phyloP scores from a whole-genome alignment of 1,140 invertebrate genomes.

The Monomorium pharaonis region DNA sequence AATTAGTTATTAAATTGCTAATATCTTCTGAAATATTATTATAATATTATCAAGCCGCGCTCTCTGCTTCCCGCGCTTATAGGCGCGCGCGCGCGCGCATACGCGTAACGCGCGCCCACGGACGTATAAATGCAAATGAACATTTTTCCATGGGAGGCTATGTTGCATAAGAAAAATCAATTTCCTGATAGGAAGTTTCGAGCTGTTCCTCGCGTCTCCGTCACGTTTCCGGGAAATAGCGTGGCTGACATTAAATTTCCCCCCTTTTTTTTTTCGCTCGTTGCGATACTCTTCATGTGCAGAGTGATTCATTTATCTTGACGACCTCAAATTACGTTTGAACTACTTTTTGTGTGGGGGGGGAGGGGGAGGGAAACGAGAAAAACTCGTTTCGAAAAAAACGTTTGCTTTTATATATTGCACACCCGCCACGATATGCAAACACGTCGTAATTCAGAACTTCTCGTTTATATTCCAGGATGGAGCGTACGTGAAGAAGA shows the following conservation, averaged over 20 bases:
- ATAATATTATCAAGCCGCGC: too few species aligned
- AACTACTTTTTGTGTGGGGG: neutral
- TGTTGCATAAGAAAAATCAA: constrained; percentile 38
- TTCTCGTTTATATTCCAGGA: constrained; percentile 84
- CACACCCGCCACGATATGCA: neutral
- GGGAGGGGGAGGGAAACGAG: too few species aligned
- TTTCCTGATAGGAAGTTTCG: constrained; percentile 25
- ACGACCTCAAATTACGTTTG: constrained; percentile 3
- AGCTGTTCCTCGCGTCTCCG: neutral
- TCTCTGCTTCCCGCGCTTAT: neutral
- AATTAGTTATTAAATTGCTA: constrained; percentile 47
- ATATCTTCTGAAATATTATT: constrained; percentile 23
- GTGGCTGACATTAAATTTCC: constrained; percentile 16
- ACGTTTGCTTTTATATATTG: neutral
- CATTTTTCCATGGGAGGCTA: neutral
- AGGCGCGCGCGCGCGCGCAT: neutral
- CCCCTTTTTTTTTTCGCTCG: neutral
- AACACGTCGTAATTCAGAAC: neutral
- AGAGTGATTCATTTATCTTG: neutral
- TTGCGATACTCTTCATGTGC: neutral
- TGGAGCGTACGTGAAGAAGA: constrained; percentile 85
- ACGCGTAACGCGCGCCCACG: neutral
- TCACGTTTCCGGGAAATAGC: constrained; percentile 21
- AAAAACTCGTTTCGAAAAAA: neutral
- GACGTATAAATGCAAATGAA: constrained; percentile 27